These are phyloP conservation scores for Cantharis rufa DNA, from an alignment of 2,888 invertebrate species.

Conservation along the genomic window DNA sequence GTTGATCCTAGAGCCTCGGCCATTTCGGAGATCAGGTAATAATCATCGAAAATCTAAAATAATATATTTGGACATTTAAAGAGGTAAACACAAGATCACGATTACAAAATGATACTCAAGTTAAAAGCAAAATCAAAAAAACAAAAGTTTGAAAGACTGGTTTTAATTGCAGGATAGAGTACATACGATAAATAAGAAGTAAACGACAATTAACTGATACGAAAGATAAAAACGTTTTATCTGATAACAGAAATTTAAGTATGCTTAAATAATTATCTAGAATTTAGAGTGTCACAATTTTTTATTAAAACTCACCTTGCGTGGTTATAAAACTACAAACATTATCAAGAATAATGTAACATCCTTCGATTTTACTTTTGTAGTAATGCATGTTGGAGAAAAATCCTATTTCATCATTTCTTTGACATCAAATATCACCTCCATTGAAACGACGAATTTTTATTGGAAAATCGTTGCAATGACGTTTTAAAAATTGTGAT, in stretches of 20 bases:
- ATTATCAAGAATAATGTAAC: neutral
- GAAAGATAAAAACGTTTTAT: neutral
- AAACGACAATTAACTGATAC: neutral
- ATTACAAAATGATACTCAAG: neutral
- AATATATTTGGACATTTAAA: neutral
- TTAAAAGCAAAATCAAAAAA: neutral
- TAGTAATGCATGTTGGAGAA: neutral
- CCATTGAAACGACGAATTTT: neutral
- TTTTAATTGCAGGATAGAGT: neutral
- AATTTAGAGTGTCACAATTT: neutral
- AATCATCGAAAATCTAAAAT: constrained; percentile 35
- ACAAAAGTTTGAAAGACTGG: neutral
- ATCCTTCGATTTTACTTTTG: neutral
- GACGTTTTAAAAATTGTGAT: neutral
- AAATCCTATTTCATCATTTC: neutral
- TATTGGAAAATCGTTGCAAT: neutral
- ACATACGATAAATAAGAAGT: neutral
- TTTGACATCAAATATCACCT: neutral
- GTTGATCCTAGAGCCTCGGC: constrained; percentile 47
- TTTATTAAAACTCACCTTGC: neutral
- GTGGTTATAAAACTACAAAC: neutral
- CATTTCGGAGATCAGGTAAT: constrained; percentile 30
- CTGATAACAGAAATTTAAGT: neutral
- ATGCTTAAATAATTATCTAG: neutral
- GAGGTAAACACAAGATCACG: neutral